Evolutionary conservation across 2,113 vertebrate species (phyloP).

Genomic region (Cheirogaleus medius): DNA sequence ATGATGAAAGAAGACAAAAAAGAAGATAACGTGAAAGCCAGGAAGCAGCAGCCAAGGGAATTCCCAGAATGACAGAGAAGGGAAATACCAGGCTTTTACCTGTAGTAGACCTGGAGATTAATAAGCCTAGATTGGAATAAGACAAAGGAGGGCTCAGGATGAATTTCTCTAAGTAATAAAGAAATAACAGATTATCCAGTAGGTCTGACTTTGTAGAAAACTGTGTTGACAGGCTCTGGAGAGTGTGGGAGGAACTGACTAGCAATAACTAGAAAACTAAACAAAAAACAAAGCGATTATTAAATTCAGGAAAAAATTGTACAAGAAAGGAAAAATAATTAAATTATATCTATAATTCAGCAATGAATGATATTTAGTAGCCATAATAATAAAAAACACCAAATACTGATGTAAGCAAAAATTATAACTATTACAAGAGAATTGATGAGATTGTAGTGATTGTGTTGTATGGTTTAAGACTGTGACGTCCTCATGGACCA

Average conservation of each 20-base stretch:
- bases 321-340: constrained; percentile 1
- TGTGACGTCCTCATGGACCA: not conserved
- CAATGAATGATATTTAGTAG: not conserved
- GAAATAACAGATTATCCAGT: not conserved
- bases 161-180: not conserved
- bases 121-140: not conserved
- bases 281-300: not conserved
- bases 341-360: not conserved
- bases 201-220: constrained; percentile 21
- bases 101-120: not conserved
- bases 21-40: not conserved
- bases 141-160: not conserved
- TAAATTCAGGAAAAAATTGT: not conserved
- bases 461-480: not conserved
- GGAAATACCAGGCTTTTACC: not conserved
- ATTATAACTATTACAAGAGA: not conserved
- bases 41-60: not conserved
- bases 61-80: not conserved
- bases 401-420: constrained; percentile 21
- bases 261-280: constrained; percentile 1
- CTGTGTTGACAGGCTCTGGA: not conserved
- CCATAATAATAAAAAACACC: not conserved
- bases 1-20: not conserved
- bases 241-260: not conserved
- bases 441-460: not conserved